phyloP scores from a whole-genome alignment of 1,140 invertebrate genomes.

The Ostrea edulis region DNA sequence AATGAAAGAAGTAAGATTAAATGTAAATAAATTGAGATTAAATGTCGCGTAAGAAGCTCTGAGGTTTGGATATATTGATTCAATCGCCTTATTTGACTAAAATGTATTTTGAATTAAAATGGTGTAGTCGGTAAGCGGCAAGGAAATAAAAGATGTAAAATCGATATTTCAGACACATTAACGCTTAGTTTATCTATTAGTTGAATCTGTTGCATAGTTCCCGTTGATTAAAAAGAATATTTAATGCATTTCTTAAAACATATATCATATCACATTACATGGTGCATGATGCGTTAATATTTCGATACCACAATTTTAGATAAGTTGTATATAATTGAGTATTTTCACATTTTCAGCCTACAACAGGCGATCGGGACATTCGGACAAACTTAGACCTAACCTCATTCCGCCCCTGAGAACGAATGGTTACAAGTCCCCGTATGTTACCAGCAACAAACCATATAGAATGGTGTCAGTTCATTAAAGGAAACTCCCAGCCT shows the following conservation, averaged over 20 bases:
- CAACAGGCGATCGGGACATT: not conserved
- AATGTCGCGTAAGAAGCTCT: not conserved
- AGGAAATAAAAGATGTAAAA: not conserved
- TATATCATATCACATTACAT: not conserved
- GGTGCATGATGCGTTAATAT: not conserved
- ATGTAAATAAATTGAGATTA: conserved; percentile 12
- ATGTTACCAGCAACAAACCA: not conserved
- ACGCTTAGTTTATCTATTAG: too few species aligned
- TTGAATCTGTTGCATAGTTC: too few species aligned
- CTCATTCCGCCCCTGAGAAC: not conserved
- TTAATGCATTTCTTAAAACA: too few species aligned
- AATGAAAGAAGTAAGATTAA: not conserved
- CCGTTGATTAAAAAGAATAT: too few species aligned
- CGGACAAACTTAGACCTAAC: not conserved
- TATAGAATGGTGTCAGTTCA: not conserved
- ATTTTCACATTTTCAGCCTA: not conserved
- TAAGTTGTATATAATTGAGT: too few species aligned
- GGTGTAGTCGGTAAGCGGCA: not conserved
- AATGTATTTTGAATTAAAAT: not conserved
- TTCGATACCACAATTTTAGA: not conserved
- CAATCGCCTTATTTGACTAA: not conserved
- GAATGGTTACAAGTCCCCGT: not conserved
- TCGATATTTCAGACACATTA: too few species aligned
- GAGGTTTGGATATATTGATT: not conserved
- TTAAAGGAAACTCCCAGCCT: not conserved